Evolutionary conservation across 2,113 vertebrate genomes (phyloP).

Genomic region (Balaeniceps rex): DNA sequence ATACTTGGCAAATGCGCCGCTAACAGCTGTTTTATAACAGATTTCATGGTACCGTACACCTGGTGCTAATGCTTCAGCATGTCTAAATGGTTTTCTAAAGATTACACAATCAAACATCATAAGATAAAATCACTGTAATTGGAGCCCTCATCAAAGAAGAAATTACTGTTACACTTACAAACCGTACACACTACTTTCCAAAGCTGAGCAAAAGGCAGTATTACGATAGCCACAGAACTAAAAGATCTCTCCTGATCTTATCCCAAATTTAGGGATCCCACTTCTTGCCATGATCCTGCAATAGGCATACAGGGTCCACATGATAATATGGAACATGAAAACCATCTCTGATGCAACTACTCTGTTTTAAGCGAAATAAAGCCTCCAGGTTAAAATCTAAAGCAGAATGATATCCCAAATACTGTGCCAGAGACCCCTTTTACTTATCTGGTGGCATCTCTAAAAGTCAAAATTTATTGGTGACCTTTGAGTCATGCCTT

Average conservation of each 20-base stretch:
- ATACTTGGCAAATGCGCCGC: not conserved
- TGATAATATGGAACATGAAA: not conserved
- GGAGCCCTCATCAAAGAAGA: conserved; percentile 33
- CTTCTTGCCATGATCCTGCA: not conserved
- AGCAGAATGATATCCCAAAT: not conserved
- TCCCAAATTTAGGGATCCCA: not conserved
- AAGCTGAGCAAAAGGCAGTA: not conserved
- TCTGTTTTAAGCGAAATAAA: not conserved
- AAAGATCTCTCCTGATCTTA: not conserved
- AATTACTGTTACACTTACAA: conserved; percentile 2
- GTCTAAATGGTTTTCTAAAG: conserved; percentile 58
- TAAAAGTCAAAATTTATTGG: not conserved
- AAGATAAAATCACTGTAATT: conserved; percentile 42
- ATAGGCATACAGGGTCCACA: not conserved
- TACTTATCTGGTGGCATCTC: not conserved
- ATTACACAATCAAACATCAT: conserved; percentile 30
- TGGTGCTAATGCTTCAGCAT: conserved; percentile 46
- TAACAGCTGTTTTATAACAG: conserved; percentile 49
- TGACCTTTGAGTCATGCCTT: not conserved
- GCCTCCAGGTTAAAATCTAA: not conserved
- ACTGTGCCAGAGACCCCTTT: not conserved
- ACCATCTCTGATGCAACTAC: not conserved
- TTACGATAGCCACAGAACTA: not conserved
- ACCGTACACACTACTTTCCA: not conserved
- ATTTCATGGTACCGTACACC: conserved; percentile 49